These are phyloP conservation scores for Dicyrtoma fusca DNA, from an alignment of 2,888 invertebrate species.

Conservation along the genomic window DNA sequence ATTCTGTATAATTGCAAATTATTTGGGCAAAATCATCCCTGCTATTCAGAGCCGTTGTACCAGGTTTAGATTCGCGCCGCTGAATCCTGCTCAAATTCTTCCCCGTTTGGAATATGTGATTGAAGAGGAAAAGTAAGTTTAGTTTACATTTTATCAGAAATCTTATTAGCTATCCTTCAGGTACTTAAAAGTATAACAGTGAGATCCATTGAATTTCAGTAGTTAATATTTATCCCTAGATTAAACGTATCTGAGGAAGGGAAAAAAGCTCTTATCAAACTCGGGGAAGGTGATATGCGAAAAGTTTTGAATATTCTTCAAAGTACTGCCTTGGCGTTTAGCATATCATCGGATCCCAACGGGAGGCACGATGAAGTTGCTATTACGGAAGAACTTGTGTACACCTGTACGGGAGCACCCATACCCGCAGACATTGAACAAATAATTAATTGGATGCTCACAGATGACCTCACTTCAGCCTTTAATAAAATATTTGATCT, in stretches of 20 bases:
- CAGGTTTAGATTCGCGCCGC: slow-evolving; percentile 91
- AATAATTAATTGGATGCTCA: slow-evolving; percentile 84
- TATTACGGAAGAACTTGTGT: slow-evolving; percentile 88
- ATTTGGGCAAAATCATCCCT: slow-evolving; percentile 97
- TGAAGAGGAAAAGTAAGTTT: slow-evolving; percentile 74
- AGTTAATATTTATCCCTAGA: too few relatives aligned
- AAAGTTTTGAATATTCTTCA: slow-evolving; percentile 95
- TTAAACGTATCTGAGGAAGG: slow-evolving; percentile 85
- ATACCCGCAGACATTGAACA: slow-evolving; percentile 82
- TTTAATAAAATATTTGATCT: slow-evolving; percentile 76
- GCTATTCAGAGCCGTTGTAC: slow-evolving; percentile 98
- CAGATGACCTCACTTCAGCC: slow-evolving; percentile 73
- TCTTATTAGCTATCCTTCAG: slow-evolving; percentile 32
- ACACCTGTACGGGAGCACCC: slow-evolving; percentile 97
- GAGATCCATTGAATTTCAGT: too few relatives aligned
- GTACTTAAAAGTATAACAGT: slow-evolving; percentile 13
- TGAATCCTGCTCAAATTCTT: slow-evolving; percentile 81
- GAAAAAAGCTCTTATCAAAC: slow-evolving; percentile 79
- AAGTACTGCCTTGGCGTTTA: slow-evolving; percentile 90
- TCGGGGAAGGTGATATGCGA: slow-evolving; percentile 97
- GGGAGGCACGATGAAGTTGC: slow-evolving; percentile 62
- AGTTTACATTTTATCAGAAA: neutral
- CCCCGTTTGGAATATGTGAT: slow-evolving; percentile 86
- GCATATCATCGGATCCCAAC: slow-evolving; percentile 40
- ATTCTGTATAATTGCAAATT: slow-evolving; percentile 99